Conservation (phyloP, 2,888 invertebrate genomes). For the Cryptophagus acutangulus region DNA sequence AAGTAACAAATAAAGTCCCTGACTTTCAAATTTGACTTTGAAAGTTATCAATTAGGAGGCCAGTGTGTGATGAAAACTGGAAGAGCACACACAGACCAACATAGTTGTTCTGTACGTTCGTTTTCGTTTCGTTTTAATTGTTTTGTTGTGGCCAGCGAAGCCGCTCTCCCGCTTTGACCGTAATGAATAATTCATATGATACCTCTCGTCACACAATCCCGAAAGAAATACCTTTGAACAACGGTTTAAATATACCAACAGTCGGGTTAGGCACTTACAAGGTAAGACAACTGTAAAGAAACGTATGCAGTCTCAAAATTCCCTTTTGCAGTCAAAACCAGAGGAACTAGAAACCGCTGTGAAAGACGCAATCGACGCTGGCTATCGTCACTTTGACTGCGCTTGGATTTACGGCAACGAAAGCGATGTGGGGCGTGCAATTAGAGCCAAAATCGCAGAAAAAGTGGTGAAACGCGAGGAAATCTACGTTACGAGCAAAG, state of each 20-base stretch:
- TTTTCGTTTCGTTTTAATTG: too few species aligned
- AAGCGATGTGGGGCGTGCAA: conserved; percentile 51
- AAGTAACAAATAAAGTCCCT: too few species aligned
- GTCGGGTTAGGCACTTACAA: conserved; percentile 63
- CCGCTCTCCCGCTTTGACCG: too few species aligned
- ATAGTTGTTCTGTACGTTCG: too few species aligned
- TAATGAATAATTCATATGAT: too few species aligned
- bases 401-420: conserved; percentile 59
- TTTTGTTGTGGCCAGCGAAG: too few species aligned
- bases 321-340: conserved; percentile 11
- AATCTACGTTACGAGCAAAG: conserved; percentile 63
- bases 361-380: conserved; percentile 56
- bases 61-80: too few species aligned
- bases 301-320: background rate
- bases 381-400: conserved; percentile 63
- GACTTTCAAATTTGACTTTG: too few species aligned
- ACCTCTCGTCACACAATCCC: too few species aligned
- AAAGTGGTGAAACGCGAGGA: conserved; percentile 64
- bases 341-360: conserved; percentile 47
- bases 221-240: too few species aligned
- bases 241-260: conserved; percentile 56
- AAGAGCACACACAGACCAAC: too few species aligned
- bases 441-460: conserved; percentile 57
- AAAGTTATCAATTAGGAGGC: too few species aligned
- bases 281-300: conserved; percentile 39